These are phyloP conservation scores for Saguinus oedipus DNA, from an alignment of 2,797 vertebrate species.

Conservation along the genomic window DNA sequence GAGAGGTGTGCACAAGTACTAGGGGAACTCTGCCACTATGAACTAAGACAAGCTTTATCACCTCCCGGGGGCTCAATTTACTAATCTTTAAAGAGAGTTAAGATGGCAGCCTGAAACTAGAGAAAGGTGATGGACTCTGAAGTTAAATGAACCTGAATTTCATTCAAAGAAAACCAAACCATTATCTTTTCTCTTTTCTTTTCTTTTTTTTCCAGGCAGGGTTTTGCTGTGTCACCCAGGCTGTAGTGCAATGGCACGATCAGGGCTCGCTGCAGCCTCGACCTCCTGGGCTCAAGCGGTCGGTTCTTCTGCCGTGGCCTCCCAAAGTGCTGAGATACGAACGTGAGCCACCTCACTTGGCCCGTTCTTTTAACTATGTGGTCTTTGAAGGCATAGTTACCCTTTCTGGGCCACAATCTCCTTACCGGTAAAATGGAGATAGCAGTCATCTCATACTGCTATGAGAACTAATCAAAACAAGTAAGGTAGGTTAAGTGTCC, in stretches of 20 bases:
- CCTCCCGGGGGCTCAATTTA: neutral
- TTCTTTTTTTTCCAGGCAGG: too few relatives aligned
- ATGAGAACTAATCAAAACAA: constrained; percentile 28
- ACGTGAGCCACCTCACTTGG: neutral
- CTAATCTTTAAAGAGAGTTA: neutral
- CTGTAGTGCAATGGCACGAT: too few relatives aligned
- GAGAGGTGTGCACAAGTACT: neutral
- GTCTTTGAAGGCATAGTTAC: neutral
- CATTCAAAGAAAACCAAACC: too few relatives aligned
- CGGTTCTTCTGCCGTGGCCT: too few relatives aligned
- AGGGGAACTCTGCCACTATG: neutral
- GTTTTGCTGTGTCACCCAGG: too few relatives aligned
- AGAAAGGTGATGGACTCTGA: neutral
- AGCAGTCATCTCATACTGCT: neutral
- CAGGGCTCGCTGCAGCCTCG: too few relatives aligned
- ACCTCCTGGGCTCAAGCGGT: too few relatives aligned
- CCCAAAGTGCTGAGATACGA: neutral
- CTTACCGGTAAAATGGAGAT: neutral
- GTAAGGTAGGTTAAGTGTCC: neutral
- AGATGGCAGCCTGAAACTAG: neutral
- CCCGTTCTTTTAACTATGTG: constrained; percentile 20
- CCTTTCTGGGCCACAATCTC: neutral
- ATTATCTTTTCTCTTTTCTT: neutral
- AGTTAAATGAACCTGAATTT: neutral
- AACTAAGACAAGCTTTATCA: neutral